A percentile compares a stretch with the other conserved stretches of the same genome.
These are phyloP conservation scores for Axis porcinus DNA, from an alignment of 2,113 vertebrate genomes.

Conservation along the genomic window DNA sequence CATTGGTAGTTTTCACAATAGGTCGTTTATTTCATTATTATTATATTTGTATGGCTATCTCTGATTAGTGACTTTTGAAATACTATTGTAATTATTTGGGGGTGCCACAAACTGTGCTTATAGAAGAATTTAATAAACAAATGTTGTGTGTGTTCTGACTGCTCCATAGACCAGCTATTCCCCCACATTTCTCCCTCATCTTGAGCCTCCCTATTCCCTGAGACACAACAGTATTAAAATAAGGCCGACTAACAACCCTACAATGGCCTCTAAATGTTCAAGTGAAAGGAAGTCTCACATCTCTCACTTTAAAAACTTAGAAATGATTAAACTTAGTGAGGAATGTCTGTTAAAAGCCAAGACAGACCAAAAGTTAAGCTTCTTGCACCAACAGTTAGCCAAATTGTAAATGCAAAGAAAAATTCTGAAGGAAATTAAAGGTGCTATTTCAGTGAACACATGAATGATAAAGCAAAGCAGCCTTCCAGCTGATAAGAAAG, in stretches of 20 bases:
- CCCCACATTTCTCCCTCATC: background rate
- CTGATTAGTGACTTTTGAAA: background rate
- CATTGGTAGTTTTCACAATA: background rate
- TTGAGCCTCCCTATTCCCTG: background rate
- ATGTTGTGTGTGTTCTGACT: background rate
- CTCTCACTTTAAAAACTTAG: background rate
- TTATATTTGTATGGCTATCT: background rate
- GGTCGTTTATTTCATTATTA: background rate
- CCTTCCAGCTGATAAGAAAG: background rate
- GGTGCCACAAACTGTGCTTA: background rate
- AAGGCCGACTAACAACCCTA: background rate
- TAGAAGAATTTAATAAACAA: background rate
- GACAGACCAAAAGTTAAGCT: background rate
- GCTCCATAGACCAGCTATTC: background rate
- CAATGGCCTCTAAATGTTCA: background rate
- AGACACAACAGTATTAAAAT: background rate
- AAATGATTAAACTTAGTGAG: background rate
- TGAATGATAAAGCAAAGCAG: background rate
- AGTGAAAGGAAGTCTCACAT: background rate
- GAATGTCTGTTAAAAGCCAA: background rate
- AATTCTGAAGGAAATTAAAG: background rate
- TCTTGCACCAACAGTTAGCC: background rate
- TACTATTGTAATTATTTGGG: background rate
- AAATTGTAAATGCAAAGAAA: background rate
- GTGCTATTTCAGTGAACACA: background rate